Base-by-base conservation (phyloP, 2,888 invertebrate species). In the Steinernema hermaphroditum region DNA sequence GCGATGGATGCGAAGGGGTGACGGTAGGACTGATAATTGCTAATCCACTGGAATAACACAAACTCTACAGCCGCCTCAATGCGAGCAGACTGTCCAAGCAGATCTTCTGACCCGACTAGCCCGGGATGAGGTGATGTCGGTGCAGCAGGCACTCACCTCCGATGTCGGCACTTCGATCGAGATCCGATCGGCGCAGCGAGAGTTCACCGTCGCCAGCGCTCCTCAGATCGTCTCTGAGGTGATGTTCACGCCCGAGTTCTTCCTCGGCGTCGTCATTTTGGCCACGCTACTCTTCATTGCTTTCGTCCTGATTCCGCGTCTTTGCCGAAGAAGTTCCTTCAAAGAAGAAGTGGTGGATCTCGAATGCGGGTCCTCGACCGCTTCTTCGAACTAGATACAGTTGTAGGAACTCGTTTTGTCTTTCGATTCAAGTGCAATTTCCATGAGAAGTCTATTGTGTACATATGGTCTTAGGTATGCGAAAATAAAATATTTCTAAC, bases 1-100 rank as follows among this genome's bases (percentile, higher is more conserved):
- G 82, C 2, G 85, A 83, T 72, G 82, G 83, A 0, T 85, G 85
- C 76, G 80, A 83, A 72, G 85, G 85, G 24, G 76, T 81, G 68
- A 81, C 83, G 73, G 85, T 85, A 80, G 69, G 77, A 71, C 12
- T 32, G 34, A 29, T 32, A 8, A 1, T 14, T 8, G 62, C 22
- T 24, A 4, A 22, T 54, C 16, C n/a, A n/a, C n/a, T 54, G 2
- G 6, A 27, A 22, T 2, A 6, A 19, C 22, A 54, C 12, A 54
- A 12, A 27, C 27, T 6, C 27, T 22, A 24, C 27, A 54, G 54
- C 54, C 54, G 2, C 54, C 54, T 6, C 22, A 27, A 4, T 54
- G 54, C 54, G 54, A 54, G 16, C 54, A 54, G 22, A 54, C 54
- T 8, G 2, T 54, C 9, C 27, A 22, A 22, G 27, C 54, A 4